Conservation (phyloP, 2,888 invertebrate species). For the Epicampocera succincta region DNA sequence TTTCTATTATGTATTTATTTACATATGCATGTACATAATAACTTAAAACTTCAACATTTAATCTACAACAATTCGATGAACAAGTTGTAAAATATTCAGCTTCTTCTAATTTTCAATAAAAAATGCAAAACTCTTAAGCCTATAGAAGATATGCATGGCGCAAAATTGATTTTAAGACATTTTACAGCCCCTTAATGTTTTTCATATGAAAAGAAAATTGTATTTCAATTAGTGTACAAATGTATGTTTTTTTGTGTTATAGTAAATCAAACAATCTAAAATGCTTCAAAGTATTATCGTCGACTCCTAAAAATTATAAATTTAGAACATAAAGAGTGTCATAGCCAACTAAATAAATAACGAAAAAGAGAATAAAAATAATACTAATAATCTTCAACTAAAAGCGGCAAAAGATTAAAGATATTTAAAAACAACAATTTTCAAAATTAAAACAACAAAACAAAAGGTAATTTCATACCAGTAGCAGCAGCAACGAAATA, state of each 20-base stretch:
- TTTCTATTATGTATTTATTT: no score
- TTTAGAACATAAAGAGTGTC: background rate
- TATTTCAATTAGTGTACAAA: no score
- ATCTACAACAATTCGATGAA: no score
- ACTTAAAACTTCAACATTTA: no score
- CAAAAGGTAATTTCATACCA: background rate
- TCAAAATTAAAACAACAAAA: constrained; percentile 6
- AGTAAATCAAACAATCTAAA: no score
- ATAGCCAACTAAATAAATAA: constrained; percentile 56
- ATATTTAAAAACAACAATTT: constrained; percentile 39
- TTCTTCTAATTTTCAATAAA: no score
- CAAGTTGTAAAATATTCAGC: no score
- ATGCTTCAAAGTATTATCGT: background rate
- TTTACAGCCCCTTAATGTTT: background rate
- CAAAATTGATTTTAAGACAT: constrained; percentile 43
- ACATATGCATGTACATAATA: no score
- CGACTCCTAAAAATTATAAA: background rate
- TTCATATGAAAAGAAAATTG: no score
- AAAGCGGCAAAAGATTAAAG: constrained; percentile 56
- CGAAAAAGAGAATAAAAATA: constrained; percentile 17
- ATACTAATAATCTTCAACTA: constrained; percentile 13
- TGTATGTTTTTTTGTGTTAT: no score
- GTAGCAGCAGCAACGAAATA: constrained; percentile 26
- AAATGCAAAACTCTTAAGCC: constrained; percentile 2
- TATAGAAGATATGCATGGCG: constrained; percentile 43